Evolutionary conservation across 2,888 invertebrate genomes (phyloP), one percentile per base, ranked within the genome.

Genomic region (Sarcophaga carnaria): DNA sequence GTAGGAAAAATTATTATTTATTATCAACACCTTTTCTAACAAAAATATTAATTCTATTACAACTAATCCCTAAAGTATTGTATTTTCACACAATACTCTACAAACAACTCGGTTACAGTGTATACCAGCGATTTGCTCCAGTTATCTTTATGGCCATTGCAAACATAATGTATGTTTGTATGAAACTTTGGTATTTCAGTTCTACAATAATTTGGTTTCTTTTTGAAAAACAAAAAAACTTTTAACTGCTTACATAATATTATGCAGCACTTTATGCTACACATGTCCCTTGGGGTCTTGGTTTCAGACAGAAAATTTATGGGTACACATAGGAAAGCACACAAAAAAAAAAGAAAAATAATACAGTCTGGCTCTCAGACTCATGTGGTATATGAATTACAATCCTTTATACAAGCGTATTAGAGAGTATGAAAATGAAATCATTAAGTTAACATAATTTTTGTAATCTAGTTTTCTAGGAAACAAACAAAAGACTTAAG

Each of bases 401-500:
- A 54, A 54, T 14, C 2, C 1, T 54, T 54, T 54, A 54, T 17
- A 27, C 0, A 3, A 78, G 60, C 0, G 20, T 22, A 27, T 37
- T 62, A 27, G 2, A 72, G 3, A 25, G 72, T 49, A 6, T 25
- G 80, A 76, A 76, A 80, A 84, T 84, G 71, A 70, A 80, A 84
- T 71, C 80, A 76, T 72, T 76, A 75, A 14, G 67, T 78, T 80
- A 80, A 67, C 62, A 71, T 67, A 67, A 76, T 72, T 80, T 83
- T 47, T 78, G 78, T 37, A 8, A 37, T 8, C 2, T 37, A 37
- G 10, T 67, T 75, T 47, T 25, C 27, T 27, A 47, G 63, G 4
- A 12, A 20, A 2, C 45, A 82, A 86, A 81, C 82, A 79, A 86
- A 86, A 86, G 76, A 83, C 71, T 79, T 79, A 71, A 67, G 82